Evolutionary conservation across 2,888 invertebrate species (phyloP), one percentile per base, ranked within the genome.

Genomic region (Drosophila barbarae): DNA sequence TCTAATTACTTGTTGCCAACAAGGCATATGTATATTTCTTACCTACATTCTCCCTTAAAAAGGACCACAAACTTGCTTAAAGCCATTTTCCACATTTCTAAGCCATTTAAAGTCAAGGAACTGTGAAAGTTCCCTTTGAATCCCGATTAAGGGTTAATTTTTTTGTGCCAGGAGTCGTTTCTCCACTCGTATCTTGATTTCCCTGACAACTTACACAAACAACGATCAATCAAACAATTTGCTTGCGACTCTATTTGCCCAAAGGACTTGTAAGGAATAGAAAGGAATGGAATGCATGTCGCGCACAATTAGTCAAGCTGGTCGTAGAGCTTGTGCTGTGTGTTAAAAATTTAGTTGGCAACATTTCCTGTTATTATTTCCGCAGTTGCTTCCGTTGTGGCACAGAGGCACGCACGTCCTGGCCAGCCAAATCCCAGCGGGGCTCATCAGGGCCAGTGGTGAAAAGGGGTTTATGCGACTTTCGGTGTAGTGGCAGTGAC

Each of bases 311-410:
- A 78, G 76, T 75, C 53, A 66, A 55, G 38, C 68, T 44, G 68
- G 59, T 38, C 26, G 52, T 39, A 35, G 41, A 64, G 36, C 10
- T 52, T 63, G 36, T 52, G 61, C 51, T 55, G 64, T 68, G 74
- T 74, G 84, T 71, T 77, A 73, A 71, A 77, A 73, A 65, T 75
- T 72, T 70, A 82, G 80, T 57, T 79, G 73, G 70, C 59, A 72
- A 72, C 69, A 71, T 69, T 73, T 85, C 83, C 85, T 76, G 74
- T 72, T 80, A 69, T 71, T 74, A 74, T 77, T 83, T 85, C 81
- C 85, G 85, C 34, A 69, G 72, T 67, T 53, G 65, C 71, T 83
- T 85, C 83, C 85, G 64, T 39, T 68, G 70, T 54, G 61, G 61
- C 49, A 46, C 55, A 42, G 65, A 64, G 46, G 63, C 79, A 78